Evolutionary conservation across 2,113 vertebrate genomes (phyloP).

Genomic region (Cettia cetti): DNA sequence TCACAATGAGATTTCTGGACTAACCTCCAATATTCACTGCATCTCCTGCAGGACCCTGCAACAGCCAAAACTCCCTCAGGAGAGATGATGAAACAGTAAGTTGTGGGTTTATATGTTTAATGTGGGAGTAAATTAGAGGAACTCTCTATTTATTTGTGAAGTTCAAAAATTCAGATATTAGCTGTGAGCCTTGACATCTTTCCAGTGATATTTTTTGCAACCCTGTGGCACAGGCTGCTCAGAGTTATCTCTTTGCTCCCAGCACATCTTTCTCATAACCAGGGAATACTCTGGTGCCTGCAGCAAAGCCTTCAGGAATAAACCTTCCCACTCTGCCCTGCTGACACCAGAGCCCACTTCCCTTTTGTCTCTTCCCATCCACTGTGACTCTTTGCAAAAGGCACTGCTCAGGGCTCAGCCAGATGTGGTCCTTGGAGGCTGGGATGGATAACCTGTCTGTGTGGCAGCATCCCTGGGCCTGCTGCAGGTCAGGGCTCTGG

Average conservation of each 20-base stretch:
- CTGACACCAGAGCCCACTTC: not conserved
- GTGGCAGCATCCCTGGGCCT: not conserved
- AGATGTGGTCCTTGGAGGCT: not conserved
- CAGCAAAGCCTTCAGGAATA: not conserved
- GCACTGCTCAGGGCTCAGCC: not conserved
- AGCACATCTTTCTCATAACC: not conserved
- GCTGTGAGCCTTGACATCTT: not conserved
- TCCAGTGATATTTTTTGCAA: not conserved
- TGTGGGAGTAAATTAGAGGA: conserved; percentile 23
- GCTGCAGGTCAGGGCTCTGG: rapidly evolving
- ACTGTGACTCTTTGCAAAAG: not conserved
- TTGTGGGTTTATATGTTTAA: not conserved
- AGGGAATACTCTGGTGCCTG: not conserved
- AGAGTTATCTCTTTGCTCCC: not conserved
- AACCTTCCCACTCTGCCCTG: rapidly evolving
- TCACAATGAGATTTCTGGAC: not conserved
- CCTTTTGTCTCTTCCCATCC: not conserved
- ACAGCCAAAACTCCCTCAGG: not conserved
- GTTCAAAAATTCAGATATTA: not conserved
- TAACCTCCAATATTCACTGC: not conserved
- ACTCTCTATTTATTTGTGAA: not conserved
- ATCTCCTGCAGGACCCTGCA: not conserved
- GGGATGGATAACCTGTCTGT: rapidly evolving
- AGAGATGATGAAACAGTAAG: not conserved
- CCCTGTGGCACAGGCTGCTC: not conserved